phyloP scores from a whole-genome alignment of 2,797 vertebrate species.

The Okamejei kenojei region DNA sequence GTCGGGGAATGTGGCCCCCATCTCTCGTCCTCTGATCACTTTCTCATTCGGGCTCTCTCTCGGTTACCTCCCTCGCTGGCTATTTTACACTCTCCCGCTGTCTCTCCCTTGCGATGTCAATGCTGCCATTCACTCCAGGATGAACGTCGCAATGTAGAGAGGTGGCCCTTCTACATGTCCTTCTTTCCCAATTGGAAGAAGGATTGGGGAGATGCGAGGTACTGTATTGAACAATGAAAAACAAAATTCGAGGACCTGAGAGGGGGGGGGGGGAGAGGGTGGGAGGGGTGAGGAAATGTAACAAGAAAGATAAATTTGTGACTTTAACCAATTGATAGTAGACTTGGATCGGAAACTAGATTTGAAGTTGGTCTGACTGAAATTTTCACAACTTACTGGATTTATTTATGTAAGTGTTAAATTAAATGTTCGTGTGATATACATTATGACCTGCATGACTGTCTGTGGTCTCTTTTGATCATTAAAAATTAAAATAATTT shows the following conservation, averaged over 20 bases:
- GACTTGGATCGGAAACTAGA: slow-evolving; percentile 9
- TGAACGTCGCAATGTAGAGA: slow-evolving; percentile 15
- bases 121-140: slow-evolving; percentile 14
- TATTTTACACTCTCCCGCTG: neutral
- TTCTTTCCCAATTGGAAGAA: neutral
- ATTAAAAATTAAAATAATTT: slow-evolving; percentile 35
- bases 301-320: neutral
- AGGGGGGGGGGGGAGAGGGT: too few species aligned
- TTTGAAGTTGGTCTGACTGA: slow-evolving; percentile 31
- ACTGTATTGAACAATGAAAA: neutral
- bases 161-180: neutral
- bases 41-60: neutral
- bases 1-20: neutral
- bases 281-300: neutral
- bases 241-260: neutral
- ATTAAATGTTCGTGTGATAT: slow-evolving; percentile 29
- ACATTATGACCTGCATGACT: slow-evolving; percentile 31
- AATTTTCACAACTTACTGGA: slow-evolving; percentile 1
- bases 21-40: neutral
- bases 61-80: neutral
- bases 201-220: neutral
- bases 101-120: neutral
- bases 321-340: slow-evolving; percentile 5
- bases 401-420: slow-evolving; percentile 29
- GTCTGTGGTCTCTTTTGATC: slow-evolving; percentile 27